Percentiles rank a stretch among this genome's conserved stretches.
These are phyloP conservation scores for Axinella damicornis DNA, from an alignment of 37 sponge, comb jelly and placozoan species.

Conservation along the genomic window DNA sequence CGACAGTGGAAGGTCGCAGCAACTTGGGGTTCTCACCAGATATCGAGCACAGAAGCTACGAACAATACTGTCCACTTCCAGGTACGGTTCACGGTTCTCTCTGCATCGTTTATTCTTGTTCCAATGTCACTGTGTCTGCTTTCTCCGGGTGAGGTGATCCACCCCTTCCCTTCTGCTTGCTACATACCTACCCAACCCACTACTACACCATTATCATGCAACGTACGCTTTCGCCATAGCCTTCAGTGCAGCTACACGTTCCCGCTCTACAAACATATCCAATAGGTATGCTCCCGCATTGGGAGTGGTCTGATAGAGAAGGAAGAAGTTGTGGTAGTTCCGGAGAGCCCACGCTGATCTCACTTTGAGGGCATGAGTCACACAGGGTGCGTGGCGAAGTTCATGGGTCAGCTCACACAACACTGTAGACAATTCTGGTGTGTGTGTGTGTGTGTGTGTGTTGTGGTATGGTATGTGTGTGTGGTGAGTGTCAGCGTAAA, in stretches of 20 bases:
- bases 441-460: not conserved
- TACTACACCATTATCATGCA: not conserved
- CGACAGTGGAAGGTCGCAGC: too few relatives aligned
- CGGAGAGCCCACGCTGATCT: conserved; percentile 83
- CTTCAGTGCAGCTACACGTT: conserved; percentile 80
- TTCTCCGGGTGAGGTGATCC: not conserved
- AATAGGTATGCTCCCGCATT: conserved; percentile 82
- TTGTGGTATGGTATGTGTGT: too few relatives aligned
- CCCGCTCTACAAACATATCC: conserved; percentile 91
- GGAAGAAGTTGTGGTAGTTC: conserved; percentile 90
- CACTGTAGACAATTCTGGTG: conserved; percentile 58
- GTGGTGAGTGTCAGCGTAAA: not conserved
- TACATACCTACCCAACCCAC: not conserved
- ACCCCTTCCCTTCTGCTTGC: not conserved
- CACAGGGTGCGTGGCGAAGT: conserved; percentile 52
- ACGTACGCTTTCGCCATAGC: conserved; percentile 92
- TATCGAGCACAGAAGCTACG: too few relatives aligned
- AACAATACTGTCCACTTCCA: too few relatives aligned
- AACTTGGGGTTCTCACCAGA: too few relatives aligned
- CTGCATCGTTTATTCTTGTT: not conserved
- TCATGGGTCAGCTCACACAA: conserved; percentile 58
- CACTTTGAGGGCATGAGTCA: conserved; percentile 82
- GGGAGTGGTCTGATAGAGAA: conserved; percentile 79
- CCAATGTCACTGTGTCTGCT: too few relatives aligned
- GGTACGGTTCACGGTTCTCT: not conserved